Conservation (phyloP, 2,113 vertebrate species). For the Nothobranchius furzeri region DNA sequence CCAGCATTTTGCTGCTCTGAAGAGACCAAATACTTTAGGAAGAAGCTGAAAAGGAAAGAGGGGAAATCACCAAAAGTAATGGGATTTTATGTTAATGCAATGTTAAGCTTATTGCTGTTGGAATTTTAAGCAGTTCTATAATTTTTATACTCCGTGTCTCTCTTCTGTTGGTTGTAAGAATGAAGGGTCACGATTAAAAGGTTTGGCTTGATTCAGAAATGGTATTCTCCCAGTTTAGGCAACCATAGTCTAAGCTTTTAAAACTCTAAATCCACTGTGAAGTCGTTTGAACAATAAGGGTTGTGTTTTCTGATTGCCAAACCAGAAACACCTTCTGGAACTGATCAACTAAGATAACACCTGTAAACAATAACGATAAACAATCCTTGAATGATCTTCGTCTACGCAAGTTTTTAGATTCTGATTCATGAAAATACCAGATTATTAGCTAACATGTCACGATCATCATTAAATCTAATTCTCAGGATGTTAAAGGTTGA, state of each 20-base stretch:
- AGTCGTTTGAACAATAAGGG: no score
- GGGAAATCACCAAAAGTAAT: slow-evolving; percentile 7
- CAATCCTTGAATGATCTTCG: no score
- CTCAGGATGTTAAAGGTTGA: no score
- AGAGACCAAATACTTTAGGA: slow-evolving; percentile 1
- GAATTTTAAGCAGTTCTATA: not conserved
- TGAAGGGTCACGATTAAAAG: not conserved
- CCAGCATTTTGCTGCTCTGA: not conserved
- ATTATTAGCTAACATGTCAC: no score
- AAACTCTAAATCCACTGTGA: no score
- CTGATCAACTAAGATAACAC: slow-evolving; percentile 3
- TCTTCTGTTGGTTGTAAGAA: not conserved
- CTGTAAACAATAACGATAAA: no score
- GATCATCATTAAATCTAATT: no score
- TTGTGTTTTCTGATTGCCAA: not conserved
- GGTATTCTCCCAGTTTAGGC: not conserved
- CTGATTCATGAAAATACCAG: no score
- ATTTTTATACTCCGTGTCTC: not conserved
- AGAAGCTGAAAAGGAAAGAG: not conserved
- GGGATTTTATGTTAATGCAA: not conserved
- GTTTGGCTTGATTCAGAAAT: not conserved
- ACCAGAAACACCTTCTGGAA: slow-evolving; percentile 3
- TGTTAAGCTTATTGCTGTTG: slow-evolving; percentile 5
- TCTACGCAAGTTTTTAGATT: no score
- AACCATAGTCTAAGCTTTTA: not conserved